Percentiles rank a stretch among this genome's conserved stretches.
These are phyloP conservation scores for Chouioia cunea DNA, from an alignment of 2,888 invertebrate genomes.

Conservation along the genomic window DNA sequence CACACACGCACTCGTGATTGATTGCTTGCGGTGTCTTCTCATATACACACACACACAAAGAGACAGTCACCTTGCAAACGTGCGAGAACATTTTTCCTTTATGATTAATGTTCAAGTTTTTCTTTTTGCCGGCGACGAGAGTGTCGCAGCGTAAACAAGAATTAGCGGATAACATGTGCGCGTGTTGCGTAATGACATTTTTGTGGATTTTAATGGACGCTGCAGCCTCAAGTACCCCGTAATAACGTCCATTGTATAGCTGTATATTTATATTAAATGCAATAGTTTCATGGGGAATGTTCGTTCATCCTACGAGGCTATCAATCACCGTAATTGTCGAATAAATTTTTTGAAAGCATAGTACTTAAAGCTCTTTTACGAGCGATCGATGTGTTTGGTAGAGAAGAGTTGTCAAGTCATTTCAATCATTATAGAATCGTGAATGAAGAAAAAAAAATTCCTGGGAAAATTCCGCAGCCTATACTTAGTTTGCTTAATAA, in stretches of 20 bases:
- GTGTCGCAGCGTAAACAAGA: constrained; percentile 42
- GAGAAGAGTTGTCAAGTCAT: too few species aligned
- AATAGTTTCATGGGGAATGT: constrained; percentile 6
- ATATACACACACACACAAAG: neutral
- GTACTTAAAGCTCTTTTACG: too few species aligned
- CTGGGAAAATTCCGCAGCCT: too few species aligned
- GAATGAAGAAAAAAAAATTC: too few species aligned
- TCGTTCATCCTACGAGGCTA: neutral
- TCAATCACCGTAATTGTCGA: constrained; percentile 5
- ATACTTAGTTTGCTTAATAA: too few species aligned
- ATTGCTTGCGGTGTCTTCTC: constrained; percentile 36
- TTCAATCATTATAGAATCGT: too few species aligned
- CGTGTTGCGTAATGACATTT: constrained; percentile 31
- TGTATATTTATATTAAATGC: neutral
- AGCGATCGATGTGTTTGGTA: too few species aligned
- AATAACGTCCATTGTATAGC: constrained; percentile 1
- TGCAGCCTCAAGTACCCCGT: neutral
- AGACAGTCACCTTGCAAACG: constrained; percentile 21
- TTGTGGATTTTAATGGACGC: constrained; percentile 26
- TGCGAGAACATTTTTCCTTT: constrained; percentile 29
- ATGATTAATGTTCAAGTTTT: constrained; percentile 39
- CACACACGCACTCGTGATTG: constrained; percentile 37
- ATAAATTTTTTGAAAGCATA: neutral
- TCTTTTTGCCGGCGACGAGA: constrained; percentile 28
- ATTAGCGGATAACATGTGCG: constrained; percentile 26